Evolutionary conservation across 2,888 invertebrate species (phyloP).

Genomic region (Drosophila incognita): DNA sequence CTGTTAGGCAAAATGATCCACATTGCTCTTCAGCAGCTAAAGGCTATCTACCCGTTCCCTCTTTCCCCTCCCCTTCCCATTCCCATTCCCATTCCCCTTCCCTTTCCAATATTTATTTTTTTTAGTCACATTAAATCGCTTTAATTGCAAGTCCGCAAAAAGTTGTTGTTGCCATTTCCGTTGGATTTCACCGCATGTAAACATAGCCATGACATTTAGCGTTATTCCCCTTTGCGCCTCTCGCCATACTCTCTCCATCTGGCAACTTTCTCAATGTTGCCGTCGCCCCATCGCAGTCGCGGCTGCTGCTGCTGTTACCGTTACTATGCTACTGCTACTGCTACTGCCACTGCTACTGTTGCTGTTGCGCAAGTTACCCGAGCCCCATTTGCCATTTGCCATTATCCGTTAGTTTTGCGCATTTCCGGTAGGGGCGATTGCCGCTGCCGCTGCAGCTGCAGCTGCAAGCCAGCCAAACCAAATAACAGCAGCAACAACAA

Average conservation of each 20-base stretch:
- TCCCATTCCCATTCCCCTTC: background rate
- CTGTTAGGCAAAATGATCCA: slow-evolving; percentile 7
- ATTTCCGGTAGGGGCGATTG: slow-evolving; percentile 73
- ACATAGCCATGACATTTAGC: slow-evolving; percentile 83
- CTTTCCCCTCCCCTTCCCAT: background rate
- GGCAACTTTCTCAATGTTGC: slow-evolving; percentile 34
- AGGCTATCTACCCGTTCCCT: background rate
- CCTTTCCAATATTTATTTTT: background rate
- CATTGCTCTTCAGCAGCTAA: slow-evolving; percentile 36
- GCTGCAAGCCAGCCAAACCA: slow-evolving; percentile 20
- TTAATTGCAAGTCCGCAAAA: slow-evolving; percentile 62
- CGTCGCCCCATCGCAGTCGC: slow-evolving; percentile 54
- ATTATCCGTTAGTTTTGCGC: slow-evolving; percentile 80
- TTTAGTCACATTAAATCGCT: slow-evolving; percentile 61
- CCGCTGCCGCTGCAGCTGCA: slow-evolving; percentile 39
- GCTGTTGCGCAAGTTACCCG: slow-evolving; percentile 45
- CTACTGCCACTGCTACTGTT: background rate
- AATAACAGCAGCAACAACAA: slow-evolving; percentile 1
- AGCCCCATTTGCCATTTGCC: slow-evolving; percentile 66
- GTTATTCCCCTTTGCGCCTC: slow-evolving; percentile 47
- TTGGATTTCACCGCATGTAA: slow-evolving; percentile 81
- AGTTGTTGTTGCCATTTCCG: slow-evolving; percentile 73
- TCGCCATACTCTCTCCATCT: background rate
- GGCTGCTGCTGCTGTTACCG: slow-evolving; percentile 2
- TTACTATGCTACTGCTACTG: background rate